Evolutionary conservation across 2,113 vertebrate genomes (phyloP).

Genomic region (Nothocercus nigrocapillus): DNA sequence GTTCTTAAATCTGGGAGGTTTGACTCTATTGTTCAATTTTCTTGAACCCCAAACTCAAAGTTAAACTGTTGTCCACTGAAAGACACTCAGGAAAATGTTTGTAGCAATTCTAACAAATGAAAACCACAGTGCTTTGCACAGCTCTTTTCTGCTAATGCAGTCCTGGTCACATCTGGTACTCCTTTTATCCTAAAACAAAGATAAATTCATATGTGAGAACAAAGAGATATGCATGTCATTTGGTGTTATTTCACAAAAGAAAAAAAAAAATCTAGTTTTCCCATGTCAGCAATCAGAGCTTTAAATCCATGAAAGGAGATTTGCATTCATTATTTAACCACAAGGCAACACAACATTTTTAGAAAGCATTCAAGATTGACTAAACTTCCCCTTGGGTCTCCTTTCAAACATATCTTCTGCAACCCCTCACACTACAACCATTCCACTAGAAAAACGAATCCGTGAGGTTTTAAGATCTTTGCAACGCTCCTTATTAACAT

Average conservation of each 20-base stretch:
- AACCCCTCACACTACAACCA: conserved; percentile 45
- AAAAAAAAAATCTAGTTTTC: conserved; percentile 33
- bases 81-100: conserved; percentile 7
- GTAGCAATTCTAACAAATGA: conserved; percentile 36
- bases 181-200: conserved; percentile 67
- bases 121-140: conserved; percentile 42
- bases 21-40: not conserved
- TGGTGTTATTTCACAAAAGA: conserved; percentile 68
- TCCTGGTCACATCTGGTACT: conserved; percentile 44
- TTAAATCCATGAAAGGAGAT: conserved; percentile 72
- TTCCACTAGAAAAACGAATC: conserved; percentile 44
- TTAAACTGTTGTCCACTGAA: not conserved
- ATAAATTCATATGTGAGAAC: conserved; percentile 66
- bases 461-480: conserved; percentile 42
- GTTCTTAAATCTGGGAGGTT: not conserved
- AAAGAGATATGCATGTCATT: conserved; percentile 66
- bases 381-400: conserved; percentile 58
- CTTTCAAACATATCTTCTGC: conserved; percentile 50
- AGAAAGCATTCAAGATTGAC: conserved; percentile 59
- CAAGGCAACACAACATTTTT: conserved; percentile 64
- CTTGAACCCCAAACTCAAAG: conserved; percentile 8
- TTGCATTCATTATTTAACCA: conserved; percentile 74
- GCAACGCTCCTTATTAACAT: conserved; percentile 57
- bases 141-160: conserved; percentile 42
- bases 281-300: conserved; percentile 67